Percentiles rank a stretch among this genome's conserved stretches.
phyloP scores from a whole-genome alignment of 2,888 invertebrate genomes.

The Nephrotoma guestfalica region DNA sequence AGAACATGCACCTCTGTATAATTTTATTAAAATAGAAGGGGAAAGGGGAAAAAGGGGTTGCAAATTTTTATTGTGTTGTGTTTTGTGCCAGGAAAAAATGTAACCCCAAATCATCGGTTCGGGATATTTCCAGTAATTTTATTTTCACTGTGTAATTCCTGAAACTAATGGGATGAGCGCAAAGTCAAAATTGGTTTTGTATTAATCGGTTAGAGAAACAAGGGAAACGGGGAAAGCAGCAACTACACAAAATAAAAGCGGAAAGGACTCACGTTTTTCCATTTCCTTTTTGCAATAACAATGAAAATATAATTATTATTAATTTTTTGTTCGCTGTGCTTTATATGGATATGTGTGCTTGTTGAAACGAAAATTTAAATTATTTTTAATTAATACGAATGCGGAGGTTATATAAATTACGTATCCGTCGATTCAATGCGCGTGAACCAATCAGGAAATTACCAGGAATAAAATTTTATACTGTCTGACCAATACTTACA shows the following conservation, averaged over 20 bases:
- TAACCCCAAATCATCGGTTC: neutral
- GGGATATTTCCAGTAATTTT: neutral
- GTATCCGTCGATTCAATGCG: no score
- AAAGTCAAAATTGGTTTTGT: neutral
- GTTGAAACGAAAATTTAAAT: neutral
- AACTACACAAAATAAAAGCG: neutral
- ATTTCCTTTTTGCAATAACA: neutral
- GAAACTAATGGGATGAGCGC: neutral
- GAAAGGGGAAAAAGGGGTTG: neutral
- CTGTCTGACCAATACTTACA: no score
- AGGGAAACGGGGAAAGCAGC: neutral
- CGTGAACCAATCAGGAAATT: no score
- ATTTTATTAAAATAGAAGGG: no score
- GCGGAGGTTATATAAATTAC: no score
- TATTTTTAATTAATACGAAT: no score
- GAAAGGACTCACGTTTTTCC: neutral
- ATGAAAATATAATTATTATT: neutral
- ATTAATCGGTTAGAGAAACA: neutral
- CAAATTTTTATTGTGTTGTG: neutral
- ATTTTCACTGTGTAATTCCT: no score
- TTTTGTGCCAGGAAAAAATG: neutral
- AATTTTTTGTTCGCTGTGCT: neutral
- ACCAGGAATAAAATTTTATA: no score
- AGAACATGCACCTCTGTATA: no score
- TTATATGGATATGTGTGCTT: neutral